phyloP scores from a whole-genome alignment of 2,888 invertebrate genomes.

The Cylloceria caligata region DNA sequence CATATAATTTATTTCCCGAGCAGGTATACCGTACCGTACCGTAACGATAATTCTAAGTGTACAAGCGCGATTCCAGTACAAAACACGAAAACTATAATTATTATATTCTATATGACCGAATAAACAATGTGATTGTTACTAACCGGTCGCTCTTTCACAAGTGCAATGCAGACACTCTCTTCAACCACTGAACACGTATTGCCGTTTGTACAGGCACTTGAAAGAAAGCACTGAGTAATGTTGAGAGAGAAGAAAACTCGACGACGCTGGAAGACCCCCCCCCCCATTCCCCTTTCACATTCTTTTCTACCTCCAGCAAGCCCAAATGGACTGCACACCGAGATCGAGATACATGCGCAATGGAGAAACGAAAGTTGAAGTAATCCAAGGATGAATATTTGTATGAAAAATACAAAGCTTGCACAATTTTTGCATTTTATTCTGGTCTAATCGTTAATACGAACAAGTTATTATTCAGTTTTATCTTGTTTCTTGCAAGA shows the following conservation, averaged over 20 bases:
- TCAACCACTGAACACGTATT: constrained; percentile 4
- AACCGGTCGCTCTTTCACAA: constrained; percentile 8
- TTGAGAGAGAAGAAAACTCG: constrained; percentile 63
- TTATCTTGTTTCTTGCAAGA: too few relatives aligned
- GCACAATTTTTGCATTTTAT: too few relatives aligned
- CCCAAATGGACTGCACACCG: constrained; percentile 2
- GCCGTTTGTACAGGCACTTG: constrained; percentile 35
- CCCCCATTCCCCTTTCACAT: constrained; percentile 59
- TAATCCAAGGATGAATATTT: too few relatives aligned
- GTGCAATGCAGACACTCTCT: not conserved
- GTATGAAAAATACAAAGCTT: too few relatives aligned
- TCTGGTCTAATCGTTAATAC: too few relatives aligned
- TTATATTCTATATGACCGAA: not conserved
- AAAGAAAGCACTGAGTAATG: constrained; percentile 43
- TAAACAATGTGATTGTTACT: constrained; percentile 1
- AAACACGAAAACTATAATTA: not conserved
- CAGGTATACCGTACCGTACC: constrained; percentile 50
- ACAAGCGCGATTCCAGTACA: not conserved
- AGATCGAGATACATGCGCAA: not conserved
- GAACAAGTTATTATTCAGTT: too few relatives aligned
- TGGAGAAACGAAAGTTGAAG: not conserved
- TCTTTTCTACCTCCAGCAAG: constrained; percentile 47
- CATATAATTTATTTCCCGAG: constrained; percentile 33
- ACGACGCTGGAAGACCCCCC: constrained; percentile 30
- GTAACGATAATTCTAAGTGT: constrained; percentile 10